Conservation (phyloP, 2,888 invertebrate species). For the Ectemnius continuus region DNA sequence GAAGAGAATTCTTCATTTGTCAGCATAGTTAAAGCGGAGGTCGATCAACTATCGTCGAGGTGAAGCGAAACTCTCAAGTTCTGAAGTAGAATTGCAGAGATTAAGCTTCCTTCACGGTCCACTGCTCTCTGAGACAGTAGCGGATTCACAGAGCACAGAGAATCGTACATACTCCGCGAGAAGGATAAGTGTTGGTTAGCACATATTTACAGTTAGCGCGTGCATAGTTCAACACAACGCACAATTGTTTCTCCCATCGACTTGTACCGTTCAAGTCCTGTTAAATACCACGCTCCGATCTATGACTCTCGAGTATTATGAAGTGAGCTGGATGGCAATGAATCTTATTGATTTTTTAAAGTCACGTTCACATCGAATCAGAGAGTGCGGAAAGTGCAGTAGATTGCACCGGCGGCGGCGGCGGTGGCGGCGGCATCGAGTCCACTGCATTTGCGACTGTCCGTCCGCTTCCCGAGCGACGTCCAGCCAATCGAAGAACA, state of each 20-base stretch:
- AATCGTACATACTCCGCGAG: no score
- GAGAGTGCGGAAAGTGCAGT: no score
- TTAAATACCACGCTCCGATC: conserved; percentile 57
- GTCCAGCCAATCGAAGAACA: conserved; percentile 15
- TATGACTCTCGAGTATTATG: conserved; percentile 51
- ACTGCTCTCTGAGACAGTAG: neutral
- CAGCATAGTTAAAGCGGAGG: no score
- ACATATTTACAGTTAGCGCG: conserved; percentile 21
- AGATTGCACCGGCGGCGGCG: neutral
- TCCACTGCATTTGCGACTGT: conserved; percentile 7
- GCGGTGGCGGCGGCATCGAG: no score
- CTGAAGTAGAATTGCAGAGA: conserved; percentile 11
- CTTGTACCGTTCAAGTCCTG: conserved; percentile 18
- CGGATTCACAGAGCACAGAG: neutral
- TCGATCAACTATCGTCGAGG: no score
- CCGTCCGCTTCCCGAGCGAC: conserved; percentile 6
- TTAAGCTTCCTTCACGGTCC: neutral
- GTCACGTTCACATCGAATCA: conserved; percentile 25
- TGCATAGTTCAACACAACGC: conserved; percentile 18
- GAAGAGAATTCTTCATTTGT: no score
- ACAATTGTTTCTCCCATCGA: conserved; percentile 57
- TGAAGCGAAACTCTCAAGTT: neutral
- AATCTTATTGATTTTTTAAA: conserved; percentile 42
- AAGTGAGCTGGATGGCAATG: conserved; percentile 47
- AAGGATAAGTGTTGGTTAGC: no score